These are phyloP conservation scores for Bicyclus anynana DNA, from an alignment of 1,140 invertebrate species.

Conservation along the genomic window DNA sequence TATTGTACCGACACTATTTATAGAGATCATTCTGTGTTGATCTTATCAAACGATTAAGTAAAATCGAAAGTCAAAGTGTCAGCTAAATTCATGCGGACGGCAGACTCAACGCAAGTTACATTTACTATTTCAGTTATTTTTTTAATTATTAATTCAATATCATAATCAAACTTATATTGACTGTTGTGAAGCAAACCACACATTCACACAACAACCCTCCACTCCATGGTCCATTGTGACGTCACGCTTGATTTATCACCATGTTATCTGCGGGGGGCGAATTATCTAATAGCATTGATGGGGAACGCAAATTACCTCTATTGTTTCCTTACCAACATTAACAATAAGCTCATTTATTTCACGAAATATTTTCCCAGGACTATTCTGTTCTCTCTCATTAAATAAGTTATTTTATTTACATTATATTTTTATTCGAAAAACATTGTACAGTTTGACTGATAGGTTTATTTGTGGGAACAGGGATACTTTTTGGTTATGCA, in stretches of 20 bases:
- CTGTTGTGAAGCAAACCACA: constrained; percentile 7
- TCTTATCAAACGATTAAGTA: too few species aligned
- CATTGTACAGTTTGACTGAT: not conserved
- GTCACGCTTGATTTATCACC: constrained; percentile 19
- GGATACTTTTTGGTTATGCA: not conserved
- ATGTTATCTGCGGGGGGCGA: constrained; percentile 20
- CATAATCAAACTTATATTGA: too few species aligned
- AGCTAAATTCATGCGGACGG: too few species aligned
- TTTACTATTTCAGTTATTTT: too few species aligned
- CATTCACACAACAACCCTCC: constrained; percentile 17
- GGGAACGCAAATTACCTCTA: constrained; percentile 20
- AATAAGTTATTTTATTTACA: not conserved
- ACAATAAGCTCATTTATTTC: constrained; percentile 16
- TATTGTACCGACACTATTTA: too few species aligned
- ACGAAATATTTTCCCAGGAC: constrained; percentile 6
- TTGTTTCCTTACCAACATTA: constrained; percentile 5
- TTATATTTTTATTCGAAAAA: not conserved
- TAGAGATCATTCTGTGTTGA: too few species aligned
- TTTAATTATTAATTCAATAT: too few species aligned
- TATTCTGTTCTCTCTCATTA: not conserved
- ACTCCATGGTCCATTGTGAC: constrained; percentile 19
- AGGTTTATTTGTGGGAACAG: too few species aligned
- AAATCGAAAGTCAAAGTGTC: too few species aligned
- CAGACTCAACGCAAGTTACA: too few species aligned
- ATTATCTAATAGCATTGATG: constrained; percentile 22